Base-by-base conservation (phyloP, 1,140 invertebrate species). In the Ips nitidus region DNA sequence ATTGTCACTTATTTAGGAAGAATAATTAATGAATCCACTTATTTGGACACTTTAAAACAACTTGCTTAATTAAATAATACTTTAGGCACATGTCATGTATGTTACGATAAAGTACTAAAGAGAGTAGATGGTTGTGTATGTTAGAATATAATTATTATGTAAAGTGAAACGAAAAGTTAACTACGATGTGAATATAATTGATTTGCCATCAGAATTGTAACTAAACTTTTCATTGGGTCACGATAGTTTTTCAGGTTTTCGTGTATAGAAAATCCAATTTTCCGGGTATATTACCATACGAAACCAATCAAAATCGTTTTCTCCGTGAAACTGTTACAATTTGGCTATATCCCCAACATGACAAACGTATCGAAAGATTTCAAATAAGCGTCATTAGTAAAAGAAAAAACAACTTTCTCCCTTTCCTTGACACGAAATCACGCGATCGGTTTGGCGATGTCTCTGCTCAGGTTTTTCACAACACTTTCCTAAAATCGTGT, bases 301-400 rank as follows among this genome's bases (percentile, higher is more conserved):
- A 22, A 22, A 22, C 22, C 22, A 22, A 22, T 22, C 22, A 22
- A 22, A 22, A 22, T 22, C 22, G 22, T 47, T 47, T 47, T 47
- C n/a, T 47, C 45, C 45, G 45, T 5, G 4, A 5, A 5, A 47
- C 4, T 47, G 4, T 47, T n/a, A n/a, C 4, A 47, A 47, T 5
- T 47, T 47, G 45, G 45, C n/a, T 5, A 47, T 22, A 22, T 22
- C 22, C 2, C 6, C 36, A 59, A 50, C 66, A 68, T 60, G 66
- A 68, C 66, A 61, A 69, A 69, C 57, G 60, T 63, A 63, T 69
- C 55, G 52, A 50, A 63, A 63, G 57, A 63, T 69, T 61, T 63
- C 42, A 41, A 59, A 59, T 42, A 41, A 43, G 8, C 5, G 57
- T 43, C 57, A 59, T 42, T 42, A 59, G 8, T n/a, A 41, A 41